A percentile compares a stretch with the other conserved stretches of the same genome.
Conservation (phyloP, 2,797 vertebrate species). For the Esox lucius region DNA sequence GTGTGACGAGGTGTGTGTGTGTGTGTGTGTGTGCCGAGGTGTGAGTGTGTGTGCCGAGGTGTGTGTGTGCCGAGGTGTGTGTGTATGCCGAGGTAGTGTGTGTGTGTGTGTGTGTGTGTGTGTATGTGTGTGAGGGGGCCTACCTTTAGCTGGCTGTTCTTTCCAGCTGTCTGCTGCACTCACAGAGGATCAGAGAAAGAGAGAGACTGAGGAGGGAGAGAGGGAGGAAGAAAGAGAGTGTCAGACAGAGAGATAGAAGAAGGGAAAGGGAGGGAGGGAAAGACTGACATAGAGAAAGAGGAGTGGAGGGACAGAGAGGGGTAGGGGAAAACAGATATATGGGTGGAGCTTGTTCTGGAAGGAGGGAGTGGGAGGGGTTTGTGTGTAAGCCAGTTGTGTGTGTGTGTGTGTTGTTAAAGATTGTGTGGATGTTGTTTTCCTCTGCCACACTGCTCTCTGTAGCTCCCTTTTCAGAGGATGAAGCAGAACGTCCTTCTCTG, state of each 20-base stretch:
- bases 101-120: background rate
- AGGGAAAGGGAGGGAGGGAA: background rate
- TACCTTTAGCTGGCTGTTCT: background rate
- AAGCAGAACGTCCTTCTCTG: background rate
- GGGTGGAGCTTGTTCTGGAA: too few species aligned
- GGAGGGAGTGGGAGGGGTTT: constrained; percentile 23
- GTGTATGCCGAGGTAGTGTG: too few species aligned
- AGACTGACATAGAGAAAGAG: constrained; percentile 25
- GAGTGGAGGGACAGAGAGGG: constrained; percentile 6
- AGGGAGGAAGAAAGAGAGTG: constrained; percentile 7
- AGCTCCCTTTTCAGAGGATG: constrained; percentile 8
- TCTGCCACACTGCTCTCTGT: constrained; percentile 2
- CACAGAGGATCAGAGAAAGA: background rate
- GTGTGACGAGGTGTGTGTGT: too few species aligned
- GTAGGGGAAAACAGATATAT: too few species aligned
- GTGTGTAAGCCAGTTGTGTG: constrained; percentile 20
- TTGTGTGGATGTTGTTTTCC: constrained; percentile 9
- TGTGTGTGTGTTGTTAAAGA: constrained; percentile 27
- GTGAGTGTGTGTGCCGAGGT: too few species aligned
- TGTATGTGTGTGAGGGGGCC: background rate
- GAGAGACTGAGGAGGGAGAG: background rate
- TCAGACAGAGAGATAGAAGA: constrained; percentile 1
- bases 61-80: too few species aligned
- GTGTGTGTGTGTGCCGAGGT: too few species aligned
- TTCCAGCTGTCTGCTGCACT: background rate